Evolutionary conservation across 2,888 invertebrate genomes (phyloP).

Genomic region (Amphiduros pacificus): DNA sequence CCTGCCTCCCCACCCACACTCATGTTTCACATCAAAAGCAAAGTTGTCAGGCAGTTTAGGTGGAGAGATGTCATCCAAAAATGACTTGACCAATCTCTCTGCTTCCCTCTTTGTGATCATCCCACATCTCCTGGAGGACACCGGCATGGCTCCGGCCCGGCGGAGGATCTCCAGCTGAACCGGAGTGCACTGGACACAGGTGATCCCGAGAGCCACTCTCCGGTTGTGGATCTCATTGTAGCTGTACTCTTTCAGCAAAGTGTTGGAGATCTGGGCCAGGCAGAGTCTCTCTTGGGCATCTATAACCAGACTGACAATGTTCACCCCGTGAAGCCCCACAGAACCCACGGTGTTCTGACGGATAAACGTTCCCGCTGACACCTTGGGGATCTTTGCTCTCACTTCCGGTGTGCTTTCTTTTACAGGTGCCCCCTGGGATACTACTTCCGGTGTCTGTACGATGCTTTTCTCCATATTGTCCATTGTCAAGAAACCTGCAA

Average conservation of each 20-base stretch:
- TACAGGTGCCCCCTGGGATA: too few species aligned
- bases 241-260: conserved; percentile 89
- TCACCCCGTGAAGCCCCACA: conserved; percentile 82
- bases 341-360: conserved; percentile 69
- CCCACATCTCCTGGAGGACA: conserved; percentile 69
- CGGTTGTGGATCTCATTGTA: conserved; percentile 97
- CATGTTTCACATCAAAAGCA: conserved; percentile 88
- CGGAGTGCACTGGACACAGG: conserved; percentile 88
- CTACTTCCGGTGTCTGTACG: too few species aligned
- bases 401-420: too few species aligned
- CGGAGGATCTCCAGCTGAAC: conserved; percentile 92
- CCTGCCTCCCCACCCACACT: conserved; percentile 94
- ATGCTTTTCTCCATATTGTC: too few species aligned
- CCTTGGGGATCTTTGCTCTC: too few species aligned
- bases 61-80: conserved; percentile 71
- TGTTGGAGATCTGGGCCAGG: conserved; percentile 95
- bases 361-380: too few species aligned
- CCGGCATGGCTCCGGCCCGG: conserved; percentile 70
- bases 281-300: conserved; percentile 90
- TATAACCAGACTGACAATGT: conserved; percentile 90
- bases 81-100: conserved; percentile 93
- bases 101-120: conserved; percentile 85
- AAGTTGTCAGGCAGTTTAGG: conserved; percentile 87
- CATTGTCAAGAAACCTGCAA: too few species aligned
- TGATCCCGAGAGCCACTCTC: conserved; percentile 84